Base-by-base conservation (phyloP, 2,888 invertebrate genomes). In the Apamea monoglypha region DNA sequence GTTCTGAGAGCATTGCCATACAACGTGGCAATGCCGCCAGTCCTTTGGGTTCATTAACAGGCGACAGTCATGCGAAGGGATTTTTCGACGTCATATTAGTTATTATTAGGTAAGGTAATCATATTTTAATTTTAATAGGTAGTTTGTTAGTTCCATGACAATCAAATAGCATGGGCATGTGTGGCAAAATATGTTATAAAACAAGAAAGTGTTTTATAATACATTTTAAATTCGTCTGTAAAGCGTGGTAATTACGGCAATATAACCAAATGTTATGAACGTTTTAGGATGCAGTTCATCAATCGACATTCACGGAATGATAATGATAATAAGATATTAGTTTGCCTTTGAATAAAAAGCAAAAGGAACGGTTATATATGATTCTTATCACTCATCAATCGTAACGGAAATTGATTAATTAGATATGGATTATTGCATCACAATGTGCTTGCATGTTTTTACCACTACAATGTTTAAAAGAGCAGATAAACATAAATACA, bases 361-460 rank as follows among this genome's bases (percentile, higher is more conserved):
- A 44, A 70, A 81, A 76, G 5, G 6, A 53, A 66, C 14, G 18
- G 36, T 40, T 29, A 12, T 68, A 36, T 63, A 36, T 44, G 36
- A 16, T 47, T 16, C 64, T 70, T 61, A 74, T 59, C 68, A 40
- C 16, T 29, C 14, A 59, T 74, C 32, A 67, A 50, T 67, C 25
- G 61, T 36, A 32, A 68, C 40, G 68, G 67, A 76, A 70, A 74
- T 21, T 40, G 16, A 79, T 68, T 3, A 71, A 81, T 84, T 75
- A 53, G 78, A 1, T 66, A 78, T 63, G 69, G 78, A 59, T 70
- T 76, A 82, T 76, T 79, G 67, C 71, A 40, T 71, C 47, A 75
- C 71, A 36, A 75, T 12, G 29, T 32, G 10, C 6, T 66, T 40
- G 56, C 64, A 72, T 18, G 21, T 36, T 56, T 56, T 44, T 25